Evolutionary conservation across 2,888 invertebrate species (phyloP).

Genomic region (Erpobdella octoculata): DNA sequence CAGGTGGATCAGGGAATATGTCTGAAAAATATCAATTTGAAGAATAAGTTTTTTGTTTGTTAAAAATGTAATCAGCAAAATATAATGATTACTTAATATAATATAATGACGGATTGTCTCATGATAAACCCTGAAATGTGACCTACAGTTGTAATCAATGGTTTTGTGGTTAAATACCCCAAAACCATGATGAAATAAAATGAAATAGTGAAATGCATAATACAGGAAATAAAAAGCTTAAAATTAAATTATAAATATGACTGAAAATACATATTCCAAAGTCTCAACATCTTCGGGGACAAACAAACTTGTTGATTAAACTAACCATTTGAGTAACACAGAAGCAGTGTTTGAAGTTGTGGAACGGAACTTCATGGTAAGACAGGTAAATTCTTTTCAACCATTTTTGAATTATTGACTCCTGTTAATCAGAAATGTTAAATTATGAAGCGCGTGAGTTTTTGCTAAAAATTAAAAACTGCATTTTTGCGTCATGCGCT

Average conservation of each 20-base stretch:
- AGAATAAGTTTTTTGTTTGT: not conserved
- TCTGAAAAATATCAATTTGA: constrained; percentile 6
- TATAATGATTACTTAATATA: no score
- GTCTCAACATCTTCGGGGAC: not conserved
- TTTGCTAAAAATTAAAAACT: not conserved
- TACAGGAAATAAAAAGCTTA: not conserved
- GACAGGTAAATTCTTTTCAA: constrained; percentile 38
- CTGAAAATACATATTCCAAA: not conserved
- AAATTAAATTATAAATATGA: not conserved
- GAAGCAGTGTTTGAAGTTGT: constrained; percentile 53
- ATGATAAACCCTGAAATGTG: no score
- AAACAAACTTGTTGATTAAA: no score
- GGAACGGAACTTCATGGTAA: constrained; percentile 52
- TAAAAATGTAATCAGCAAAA: no score
- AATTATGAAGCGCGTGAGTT: not conserved
- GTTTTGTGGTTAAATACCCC: no score
- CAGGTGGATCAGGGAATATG: constrained; percentile 70
- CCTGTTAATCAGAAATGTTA: not conserved
- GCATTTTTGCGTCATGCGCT: not conserved
- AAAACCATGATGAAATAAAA: not conserved
- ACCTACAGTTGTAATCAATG: no score
- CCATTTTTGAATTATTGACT: constrained; percentile 12
- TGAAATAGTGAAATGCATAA: not conserved
- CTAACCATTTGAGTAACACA: constrained; percentile 52
- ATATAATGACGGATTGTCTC: no score